These are phyloP conservation scores for Megaustenia siamemsis DNA, from an alignment of 2,888 invertebrate species.

Conservation along the genomic window DNA sequence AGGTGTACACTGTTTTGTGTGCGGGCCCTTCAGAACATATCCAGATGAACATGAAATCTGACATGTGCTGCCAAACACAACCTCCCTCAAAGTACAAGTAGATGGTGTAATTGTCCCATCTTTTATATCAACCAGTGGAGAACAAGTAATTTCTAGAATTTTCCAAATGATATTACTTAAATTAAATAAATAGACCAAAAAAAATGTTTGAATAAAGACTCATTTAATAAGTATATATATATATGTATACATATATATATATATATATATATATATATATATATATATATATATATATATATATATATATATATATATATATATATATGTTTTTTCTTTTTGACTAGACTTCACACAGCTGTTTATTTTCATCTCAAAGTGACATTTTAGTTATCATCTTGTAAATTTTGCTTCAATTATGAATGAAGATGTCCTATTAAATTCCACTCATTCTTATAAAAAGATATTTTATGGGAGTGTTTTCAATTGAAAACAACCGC, in stretches of 20 bases:
- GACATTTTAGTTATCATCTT: too few species aligned
- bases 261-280: background rate
- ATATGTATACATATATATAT: background rate
- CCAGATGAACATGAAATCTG: conserved; percentile 84
- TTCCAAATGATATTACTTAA: too few species aligned
- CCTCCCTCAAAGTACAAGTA: conserved; percentile 83
- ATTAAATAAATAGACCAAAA: too few species aligned
- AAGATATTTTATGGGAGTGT: too few species aligned
- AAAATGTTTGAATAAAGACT: too few species aligned
- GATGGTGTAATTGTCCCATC: conserved; percentile 83
- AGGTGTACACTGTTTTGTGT: conserved; percentile 82
- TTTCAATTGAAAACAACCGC: too few species aligned
- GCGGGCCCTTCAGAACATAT: conserved; percentile 83
- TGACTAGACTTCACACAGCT: too few species aligned
- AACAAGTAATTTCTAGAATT: conserved; percentile 80
- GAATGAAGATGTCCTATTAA: too few species aligned
- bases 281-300: background rate
- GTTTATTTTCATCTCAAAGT: too few species aligned
- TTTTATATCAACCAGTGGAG: conserved; percentile 81
- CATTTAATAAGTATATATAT: background rate
- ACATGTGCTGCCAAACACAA: conserved; percentile 84
- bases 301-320: background rate
- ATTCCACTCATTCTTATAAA: too few species aligned
- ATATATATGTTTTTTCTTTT: background rate
- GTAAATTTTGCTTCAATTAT: too few species aligned